Base-by-base conservation (phyloP, 1,140 invertebrate genomes). In the Heliconius eleuchia region DNA sequence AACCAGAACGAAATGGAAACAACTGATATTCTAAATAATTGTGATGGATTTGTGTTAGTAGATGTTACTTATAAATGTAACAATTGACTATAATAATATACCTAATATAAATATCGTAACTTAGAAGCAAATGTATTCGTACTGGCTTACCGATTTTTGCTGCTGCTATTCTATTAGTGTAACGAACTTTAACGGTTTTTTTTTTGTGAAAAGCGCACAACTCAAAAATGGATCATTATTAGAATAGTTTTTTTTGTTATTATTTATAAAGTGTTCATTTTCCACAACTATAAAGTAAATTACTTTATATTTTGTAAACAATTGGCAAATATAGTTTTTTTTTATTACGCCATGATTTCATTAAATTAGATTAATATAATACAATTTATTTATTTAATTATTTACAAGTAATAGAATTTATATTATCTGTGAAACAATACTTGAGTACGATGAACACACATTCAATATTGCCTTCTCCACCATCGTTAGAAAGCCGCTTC, bases 11-110 rank as follows among this genome's bases (percentile, higher is more conserved):
- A 92, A 91, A 87, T 86, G 78, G 86, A 91, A 91, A 86, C 85
- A 93, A 94, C 92, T 92, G 88, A 94, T 94, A 94, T 94, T 93
- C 92, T 94, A 94, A 94, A 94, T 89, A 87, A 94, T 91, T 94
- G 92, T 94, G 92, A 93, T 94, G 92, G 91, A 92, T 92, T 92
- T 92, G 92, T 92, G 91, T 93, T 93, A 93, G 87, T 89, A 86
- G 83, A 80, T 83, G 82, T 86, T 88, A 90, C 85, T 86, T 76
- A 87, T 90, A 87, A 88, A 84, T 78, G 73, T 87, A 81, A 82
- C 81, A 79, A 83, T 80, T 52, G 75, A 75, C 77, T 82, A 82
- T 77, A 81, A 60, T 81, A 85, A 82, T 75, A 83, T 80, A 80
- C 60, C 23, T 78, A 66, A 72, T 78, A 73, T 78, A 74, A 80